A percentile compares a stretch with the other conserved stretches of the same genome.
Conservation (phyloP, 30 jellyfish, hydroid and myxozoan genomes). For the Aurelia aurita complex sp. Pacific region DNA sequence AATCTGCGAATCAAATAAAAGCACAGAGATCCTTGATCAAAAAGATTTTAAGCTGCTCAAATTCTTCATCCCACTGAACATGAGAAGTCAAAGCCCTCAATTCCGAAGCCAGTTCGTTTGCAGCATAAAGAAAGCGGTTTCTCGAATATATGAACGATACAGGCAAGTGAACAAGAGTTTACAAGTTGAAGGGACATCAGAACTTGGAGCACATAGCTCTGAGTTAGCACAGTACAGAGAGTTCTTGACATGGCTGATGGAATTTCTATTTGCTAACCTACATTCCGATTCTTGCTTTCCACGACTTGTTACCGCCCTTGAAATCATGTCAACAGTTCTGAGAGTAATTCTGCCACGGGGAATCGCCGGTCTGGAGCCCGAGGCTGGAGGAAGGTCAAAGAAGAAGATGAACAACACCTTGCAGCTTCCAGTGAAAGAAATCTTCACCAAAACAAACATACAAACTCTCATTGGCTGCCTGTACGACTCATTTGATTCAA, state of each 20-base stretch:
- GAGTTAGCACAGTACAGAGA: constrained; percentile 32
- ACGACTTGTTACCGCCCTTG: constrained; percentile 58
- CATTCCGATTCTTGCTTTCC: constrained; percentile 59
- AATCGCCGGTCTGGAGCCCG: background rate
- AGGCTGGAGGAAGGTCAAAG: background rate
- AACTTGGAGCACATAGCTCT: no score
- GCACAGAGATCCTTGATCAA: constrained; percentile 67
- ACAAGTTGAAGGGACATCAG: background rate
- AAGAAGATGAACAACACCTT: background rate
- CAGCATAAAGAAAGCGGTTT: constrained; percentile 55
- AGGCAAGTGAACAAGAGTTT: background rate
- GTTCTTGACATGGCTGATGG: constrained; percentile 69
- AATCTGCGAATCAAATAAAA: constrained; percentile 77
- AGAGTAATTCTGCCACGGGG: background rate
- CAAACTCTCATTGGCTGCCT: constrained; percentile 66
- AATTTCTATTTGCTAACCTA: constrained; percentile 38
- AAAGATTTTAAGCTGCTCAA: constrained; percentile 68
- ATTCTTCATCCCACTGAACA: constrained; percentile 66
- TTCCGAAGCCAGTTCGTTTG: constrained; percentile 72
- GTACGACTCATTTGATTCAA: constrained; percentile 69
- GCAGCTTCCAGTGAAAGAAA: background rate
- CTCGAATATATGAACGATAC: constrained; percentile 56
- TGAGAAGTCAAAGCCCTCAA: constrained; percentile 81
- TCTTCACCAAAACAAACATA: constrained; percentile 24
- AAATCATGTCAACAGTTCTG: constrained; percentile 17